Percentiles rank a stretch among this genome's conserved stretches.
phyloP scores from a whole-genome alignment of 2,797 vertebrate species.

The Todus mexicanus region DNA sequence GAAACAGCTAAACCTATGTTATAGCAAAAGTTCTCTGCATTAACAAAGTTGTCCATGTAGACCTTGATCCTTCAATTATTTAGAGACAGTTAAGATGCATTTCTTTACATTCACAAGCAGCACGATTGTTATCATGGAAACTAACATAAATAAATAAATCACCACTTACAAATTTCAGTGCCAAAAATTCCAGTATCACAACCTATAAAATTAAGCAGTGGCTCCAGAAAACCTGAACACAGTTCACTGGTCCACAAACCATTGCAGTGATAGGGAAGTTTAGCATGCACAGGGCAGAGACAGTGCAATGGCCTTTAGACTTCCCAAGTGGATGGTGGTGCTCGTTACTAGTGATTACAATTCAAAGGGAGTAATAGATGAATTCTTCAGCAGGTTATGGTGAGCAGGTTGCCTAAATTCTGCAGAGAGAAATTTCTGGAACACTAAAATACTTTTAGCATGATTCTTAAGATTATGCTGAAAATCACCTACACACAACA shows the following conservation, averaged over 20 bases:
- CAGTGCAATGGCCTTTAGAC: background rate
- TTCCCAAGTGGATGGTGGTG: background rate
- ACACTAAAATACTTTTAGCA: background rate
- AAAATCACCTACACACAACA: background rate
- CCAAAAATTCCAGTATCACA: background rate
- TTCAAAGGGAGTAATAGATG: background rate
- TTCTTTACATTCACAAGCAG: background rate
- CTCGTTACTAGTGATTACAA: background rate
- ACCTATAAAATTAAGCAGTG: background rate
- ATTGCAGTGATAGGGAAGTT: background rate
- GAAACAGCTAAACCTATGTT: background rate
- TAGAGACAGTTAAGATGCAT: background rate
- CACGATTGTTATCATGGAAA: background rate
- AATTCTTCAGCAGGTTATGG: background rate
- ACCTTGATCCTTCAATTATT: background rate
- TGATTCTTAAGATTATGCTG: background rate
- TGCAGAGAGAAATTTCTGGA: background rate
- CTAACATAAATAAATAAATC: background rate
- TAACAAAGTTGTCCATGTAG: background rate
- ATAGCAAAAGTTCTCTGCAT: background rate
- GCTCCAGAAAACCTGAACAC: background rate
- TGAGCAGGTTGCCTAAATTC: background rate
- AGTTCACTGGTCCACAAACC: background rate
- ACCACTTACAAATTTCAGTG: background rate
- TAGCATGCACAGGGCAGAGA: background rate